Conservation (phyloP, 2,888 invertebrate genomes). For the Empis stercorea region DNA sequence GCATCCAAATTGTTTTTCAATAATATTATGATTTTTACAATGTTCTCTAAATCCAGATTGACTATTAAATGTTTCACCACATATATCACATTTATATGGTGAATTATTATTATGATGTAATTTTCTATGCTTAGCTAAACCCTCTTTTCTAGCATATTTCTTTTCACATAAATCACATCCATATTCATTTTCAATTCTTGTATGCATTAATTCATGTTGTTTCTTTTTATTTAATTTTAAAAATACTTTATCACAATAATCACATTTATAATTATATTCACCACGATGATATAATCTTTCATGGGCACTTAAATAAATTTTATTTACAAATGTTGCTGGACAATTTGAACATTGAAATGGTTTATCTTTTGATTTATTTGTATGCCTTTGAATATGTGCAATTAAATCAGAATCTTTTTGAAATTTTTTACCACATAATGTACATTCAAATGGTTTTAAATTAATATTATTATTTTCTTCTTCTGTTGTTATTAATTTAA, state of each 20-base stretch:
- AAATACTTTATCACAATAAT: not conserved
- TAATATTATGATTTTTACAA: not conserved
- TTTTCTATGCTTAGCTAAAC: not conserved
- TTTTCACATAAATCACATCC: not conserved
- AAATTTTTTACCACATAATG: not conserved
- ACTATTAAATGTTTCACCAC: not conserved
- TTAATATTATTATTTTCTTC: not conserved
- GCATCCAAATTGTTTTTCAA: not conserved
- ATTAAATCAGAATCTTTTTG: not conserved
- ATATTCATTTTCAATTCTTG: not conserved
- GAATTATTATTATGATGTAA: not conserved
- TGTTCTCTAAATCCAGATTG: not conserved
- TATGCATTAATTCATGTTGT: slow-evolving; percentile 1
- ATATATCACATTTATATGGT: not conserved
- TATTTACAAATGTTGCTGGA: not conserved
- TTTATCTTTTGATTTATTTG: not conserved
- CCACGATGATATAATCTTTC: not conserved
- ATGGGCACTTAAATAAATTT: not conserved
- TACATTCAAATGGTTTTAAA: not conserved
- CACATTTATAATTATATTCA: slow-evolving; percentile 1
- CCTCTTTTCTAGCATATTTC: not conserved
- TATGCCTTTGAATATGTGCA: not conserved
- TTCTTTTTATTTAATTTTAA: not conserved
- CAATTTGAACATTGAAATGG: not conserved
- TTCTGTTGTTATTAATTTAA: too few species aligned